Percentiles rank a stretch among this genome's conserved stretches.
These are phyloP conservation scores for Saguinus imperator DNA, from an alignment of 2,113 vertebrate species.

Conservation along the genomic window DNA sequence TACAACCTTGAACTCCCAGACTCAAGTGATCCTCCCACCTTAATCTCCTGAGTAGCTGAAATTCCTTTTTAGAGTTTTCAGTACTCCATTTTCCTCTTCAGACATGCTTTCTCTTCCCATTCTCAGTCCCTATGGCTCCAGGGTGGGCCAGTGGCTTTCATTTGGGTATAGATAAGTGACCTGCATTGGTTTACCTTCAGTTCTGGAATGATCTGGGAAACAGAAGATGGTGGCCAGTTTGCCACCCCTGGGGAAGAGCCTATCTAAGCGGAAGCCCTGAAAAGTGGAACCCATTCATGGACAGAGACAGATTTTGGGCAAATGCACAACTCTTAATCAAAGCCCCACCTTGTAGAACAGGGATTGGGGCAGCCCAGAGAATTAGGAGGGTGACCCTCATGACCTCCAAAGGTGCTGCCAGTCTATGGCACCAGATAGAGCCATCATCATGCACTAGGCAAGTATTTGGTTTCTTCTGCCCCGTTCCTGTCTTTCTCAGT, in stretches of 20 bases:
- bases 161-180: background rate
- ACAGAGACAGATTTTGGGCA: background rate
- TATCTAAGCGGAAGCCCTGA: background rate
- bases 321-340: background rate
- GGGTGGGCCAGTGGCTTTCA: background rate
- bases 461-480: background rate
- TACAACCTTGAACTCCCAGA: background rate
- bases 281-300: background rate
- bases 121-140: background rate
- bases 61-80: background rate
- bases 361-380: background rate
- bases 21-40: background rate
- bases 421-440: background rate
- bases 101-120: background rate
- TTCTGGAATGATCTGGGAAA: background rate
- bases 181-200: background rate
- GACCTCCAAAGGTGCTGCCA: background rate
- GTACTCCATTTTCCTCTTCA: background rate
- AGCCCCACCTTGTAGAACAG: background rate
- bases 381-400: background rate
- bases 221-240: background rate
- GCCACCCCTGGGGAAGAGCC: background rate
- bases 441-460: background rate
- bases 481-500: background rate
- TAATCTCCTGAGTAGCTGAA: background rate